Conservation (phyloP, 2,888 invertebrate species). For the Epirrhoe tristata region DNA sequence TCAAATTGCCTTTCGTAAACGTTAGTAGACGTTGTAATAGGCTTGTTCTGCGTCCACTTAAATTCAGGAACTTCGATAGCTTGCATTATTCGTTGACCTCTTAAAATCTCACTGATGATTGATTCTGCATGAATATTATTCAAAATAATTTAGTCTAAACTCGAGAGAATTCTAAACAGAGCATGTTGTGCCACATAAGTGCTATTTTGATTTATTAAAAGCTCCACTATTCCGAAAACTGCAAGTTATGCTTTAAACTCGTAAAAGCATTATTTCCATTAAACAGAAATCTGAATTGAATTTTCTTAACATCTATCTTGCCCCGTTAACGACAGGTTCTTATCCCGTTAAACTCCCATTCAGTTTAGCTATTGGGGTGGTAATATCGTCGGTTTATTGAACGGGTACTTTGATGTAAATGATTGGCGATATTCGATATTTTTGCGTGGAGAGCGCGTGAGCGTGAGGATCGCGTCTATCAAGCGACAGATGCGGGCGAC, state of each 20-base stretch:
- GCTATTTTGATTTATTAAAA: too few relatives aligned
- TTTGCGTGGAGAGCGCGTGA: constrained; percentile 46
- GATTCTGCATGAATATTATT: not conserved
- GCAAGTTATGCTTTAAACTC: not conserved
- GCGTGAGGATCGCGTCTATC: constrained; percentile 70
- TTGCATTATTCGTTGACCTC: not conserved
- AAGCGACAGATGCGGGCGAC: constrained; percentile 70
- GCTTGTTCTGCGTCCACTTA: not conserved
- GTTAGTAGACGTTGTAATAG: constrained; percentile 7
- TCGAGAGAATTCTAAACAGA: not conserved
- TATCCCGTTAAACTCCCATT: constrained; percentile 23
- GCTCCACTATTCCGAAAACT: too few relatives aligned
- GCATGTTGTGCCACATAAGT: too few relatives aligned
- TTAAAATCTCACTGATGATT: not conserved
- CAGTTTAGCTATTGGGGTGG: constrained; percentile 32
- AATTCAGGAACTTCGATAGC: not conserved
- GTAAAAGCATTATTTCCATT: not conserved
- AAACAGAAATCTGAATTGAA: constrained; percentile 13
- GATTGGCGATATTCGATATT: constrained; percentile 56
- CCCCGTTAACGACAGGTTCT: constrained; percentile 25
- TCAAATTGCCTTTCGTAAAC: constrained; percentile 56
- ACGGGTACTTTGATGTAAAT: constrained; percentile 47
- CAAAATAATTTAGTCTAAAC: not conserved
- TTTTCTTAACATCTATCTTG: constrained; percentile 23
- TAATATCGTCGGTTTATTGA: constrained; percentile 33